These are phyloP conservation scores for Nemoura dubitans DNA, from an alignment of 2,888 invertebrate species.

Conservation along the genomic window DNA sequence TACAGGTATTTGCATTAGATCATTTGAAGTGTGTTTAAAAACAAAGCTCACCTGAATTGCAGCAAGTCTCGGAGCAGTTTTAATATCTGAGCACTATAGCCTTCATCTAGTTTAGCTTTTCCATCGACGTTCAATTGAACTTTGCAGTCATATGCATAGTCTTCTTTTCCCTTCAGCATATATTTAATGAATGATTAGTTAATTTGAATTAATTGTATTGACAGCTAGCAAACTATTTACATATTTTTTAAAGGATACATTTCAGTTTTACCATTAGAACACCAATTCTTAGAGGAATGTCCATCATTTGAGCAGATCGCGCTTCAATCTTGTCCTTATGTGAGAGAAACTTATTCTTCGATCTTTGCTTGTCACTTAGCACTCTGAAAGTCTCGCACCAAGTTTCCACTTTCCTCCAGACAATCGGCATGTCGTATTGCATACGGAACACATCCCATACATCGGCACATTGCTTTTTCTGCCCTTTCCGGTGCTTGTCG, in stretches of 20 bases:
- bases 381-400: background rate
- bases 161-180: conserved; percentile 45
- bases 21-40: background rate
- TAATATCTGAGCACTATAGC: conserved; percentile 48
- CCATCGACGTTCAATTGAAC: background rate
- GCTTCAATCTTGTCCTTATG: conserved; percentile 24
- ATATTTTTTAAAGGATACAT: background rate
- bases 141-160: conserved; percentile 48
- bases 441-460: conserved; percentile 37
- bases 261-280: conserved; percentile 42
- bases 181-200: background rate
- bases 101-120: conserved; percentile 22
- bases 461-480: background rate
- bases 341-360: conserved; percentile 1
- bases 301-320: conserved; percentile 22
- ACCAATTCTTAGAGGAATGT: conserved; percentile 39
- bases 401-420: background rate
- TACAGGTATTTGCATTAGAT: background rate
- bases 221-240: no score
- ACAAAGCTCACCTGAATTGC: conserved; percentile 43
- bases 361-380: background rate
- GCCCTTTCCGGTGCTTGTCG: background rate
- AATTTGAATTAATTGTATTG: background rate
- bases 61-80: conserved; percentile 42
- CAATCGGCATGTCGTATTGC: background rate